Base-by-base conservation (phyloP, 2,113 vertebrate genomes). In the Kryptolebias marmoratus region DNA sequence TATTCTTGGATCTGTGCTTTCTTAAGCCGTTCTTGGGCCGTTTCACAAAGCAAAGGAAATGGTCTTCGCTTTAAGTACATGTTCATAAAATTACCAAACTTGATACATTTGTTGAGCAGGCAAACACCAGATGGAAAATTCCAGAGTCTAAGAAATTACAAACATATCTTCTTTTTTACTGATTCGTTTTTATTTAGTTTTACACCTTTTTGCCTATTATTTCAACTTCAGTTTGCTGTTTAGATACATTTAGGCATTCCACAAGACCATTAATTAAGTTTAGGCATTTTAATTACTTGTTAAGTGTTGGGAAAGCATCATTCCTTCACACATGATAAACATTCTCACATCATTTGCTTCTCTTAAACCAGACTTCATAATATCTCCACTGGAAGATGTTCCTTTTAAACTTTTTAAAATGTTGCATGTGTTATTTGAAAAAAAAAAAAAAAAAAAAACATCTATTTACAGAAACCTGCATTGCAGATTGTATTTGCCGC, bases 21-120 rank as follows among this genome's bases (percentile, higher is more conserved):
- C 39, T 79, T 67, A 83, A 75, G 68, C 63, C 73, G 77, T 85
- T 81, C 79, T 90, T 84, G 86, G 62, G 79, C 82, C 75, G 54
- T 84, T 88, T 85, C 52, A 74, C 78, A 64, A 76, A 84, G 77
- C 65, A 81, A 86, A 90, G 82, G 59, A 85, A 89, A 88, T 54
- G 77, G 57, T 86, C 59, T 66, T 28, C 18, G 66, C 79, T 80
- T 65, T 89, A 90, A 90, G 85, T 89, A 85, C 63, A 88, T 88
- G 87, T 90, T 91, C 82, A 86, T 87, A 80, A 91, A 88, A 85
- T 86, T 90, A 79, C 60, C 71, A 32, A 84, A 83, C 57, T 59
- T 77, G 64, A 79, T 83, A 75, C 87, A 88, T 90, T 91, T 86
- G 86, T 82, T 36, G 67, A 30, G 66, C 39, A 44, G 55, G 71